Base-by-base conservation (phyloP, 2,113 vertebrate species). In the Nerophis lumbriciformis region DNA sequence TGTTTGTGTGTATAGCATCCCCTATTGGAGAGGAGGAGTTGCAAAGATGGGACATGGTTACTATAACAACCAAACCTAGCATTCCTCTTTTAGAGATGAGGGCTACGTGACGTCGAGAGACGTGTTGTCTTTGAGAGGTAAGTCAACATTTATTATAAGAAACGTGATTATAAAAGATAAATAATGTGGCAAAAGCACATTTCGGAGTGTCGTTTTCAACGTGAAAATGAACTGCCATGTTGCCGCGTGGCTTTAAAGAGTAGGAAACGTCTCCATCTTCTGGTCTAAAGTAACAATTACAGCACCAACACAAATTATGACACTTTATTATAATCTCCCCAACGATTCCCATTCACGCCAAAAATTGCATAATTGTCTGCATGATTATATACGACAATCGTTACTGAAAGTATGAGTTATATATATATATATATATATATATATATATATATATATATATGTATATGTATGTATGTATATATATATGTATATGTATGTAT, bases 1-100 rank as follows among this genome's bases (percentile, higher is more conserved):
- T 61, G 57, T 45, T 6, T 42, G 39, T 9, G 15, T 63, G 12
- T 69, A 56, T 59, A 66, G 63, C 66, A 80, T 75, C 65, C 65
- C 48, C 49, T 74, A 65, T 72, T 78, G 75, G 68, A 68, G 66
- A 79, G 58, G 71, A 57, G 77, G 75, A 71, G 65, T 56, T 55
- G 63, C 66, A 48, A 51, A 70, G 78, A 69, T 76, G 67, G 69
- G 76, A 57, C 60, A 38, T 10, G 55, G 83, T 84, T 67, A 67
- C 78, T 53, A 79, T 84, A 65, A 79, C 72, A 88, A 85, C 84
- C 50, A 60, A 70, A 72, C 59, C 36, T 51, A 76, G 59, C 73
- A 74, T 63, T 55, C 54, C 55, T 73, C 63, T 51, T 57, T 73
- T 61, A 69, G 1, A 13, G 14, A 48, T 47, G 70, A 69, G 70